Evolutionary conservation across 2,797 vertebrate genomes (phyloP), one percentile per base, ranked within the genome.

Genomic region (Pelochelys cantorii): DNA sequence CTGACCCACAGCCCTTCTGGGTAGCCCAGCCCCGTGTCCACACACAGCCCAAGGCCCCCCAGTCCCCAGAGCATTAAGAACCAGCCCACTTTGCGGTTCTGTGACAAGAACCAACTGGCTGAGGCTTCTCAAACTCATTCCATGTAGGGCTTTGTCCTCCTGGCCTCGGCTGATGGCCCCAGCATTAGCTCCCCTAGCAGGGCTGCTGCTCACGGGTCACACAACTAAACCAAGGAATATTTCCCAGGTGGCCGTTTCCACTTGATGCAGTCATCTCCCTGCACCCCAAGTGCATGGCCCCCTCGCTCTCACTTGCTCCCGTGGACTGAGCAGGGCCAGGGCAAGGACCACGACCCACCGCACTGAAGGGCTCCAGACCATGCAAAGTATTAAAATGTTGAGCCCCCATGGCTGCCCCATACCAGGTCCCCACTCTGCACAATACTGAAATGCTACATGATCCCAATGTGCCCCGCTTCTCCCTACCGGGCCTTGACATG

Each of bases 401-500:
- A 65, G 14, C 31, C 60, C 60, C 31, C 60, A 15, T 6, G 27
- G 29, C 60, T 65, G 14, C 29, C 14, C 14, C 29, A 31, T 29
- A n/a, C 31, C 60, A 65, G 31, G n/a, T 34, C 65, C 65, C 65
- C n/a, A 4, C n/a, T 8, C 62, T n/a, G 14, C 31, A 65, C 31
- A 29, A 14, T 60, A 12, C 59, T 60, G 59, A 60, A 59, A 60
- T 11, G 27, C 59, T 15, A 31, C 29, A 15, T 8, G 31, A 15
- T 7, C 62, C 15, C 2, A 27, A n/a, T 2, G 2, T 7, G 7
- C 31, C 62, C 13, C 6, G 1, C 31, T 17, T 31, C 14, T 48
- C 31, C 62, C 29, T 31, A 29, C 62, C 93, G 85, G 81, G 95
- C 92, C 42, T 48, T 48, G 42, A 48, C 42, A 48, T 48, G 42